Base-by-base conservation (phyloP, 2,888 invertebrate genomes). In the Hyposoter didymator region DNA sequence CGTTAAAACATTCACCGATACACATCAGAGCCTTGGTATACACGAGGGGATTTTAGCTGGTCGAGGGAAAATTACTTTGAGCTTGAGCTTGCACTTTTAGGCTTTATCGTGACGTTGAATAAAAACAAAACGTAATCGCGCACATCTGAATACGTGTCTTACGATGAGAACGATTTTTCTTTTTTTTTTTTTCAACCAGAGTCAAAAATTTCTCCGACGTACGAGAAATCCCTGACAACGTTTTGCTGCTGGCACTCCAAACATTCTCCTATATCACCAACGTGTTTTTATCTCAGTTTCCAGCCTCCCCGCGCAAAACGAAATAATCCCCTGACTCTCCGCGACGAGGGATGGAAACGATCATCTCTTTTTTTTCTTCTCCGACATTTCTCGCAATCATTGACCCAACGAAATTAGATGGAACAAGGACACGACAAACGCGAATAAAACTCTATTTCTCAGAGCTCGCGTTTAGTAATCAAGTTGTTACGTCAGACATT, bases 1-100 rank as follows among this genome's bases (percentile, higher is more conserved):
- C 82, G 75, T 76, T 85, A 85, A 85, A 85, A 83, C 76, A 85
- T 85, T 85, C 82, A 79, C 85, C 76, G 72, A 73, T 79, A 67
- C 72, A 72, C 32, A 75, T 64, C 75, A 28, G 70, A 55, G 64
- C 52, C 66, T 22, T 22, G 35, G 35, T n/a, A 59, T 59, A 43
- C 47, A 64, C 8, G 43, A 19, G 32, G 59, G 70, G 19, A 52
- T 74, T 84, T 62, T 70, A 62, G 47, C 69, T 49, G 49, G 45
- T 47, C 32, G 43, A 70, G 62, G 19, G n/a, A 62, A 62, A 74
- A 74, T 69, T 74, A 69, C 73, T 22, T 45, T 14, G 67, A n/a
- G 43, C 59, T 72, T 70, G 73, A 35, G 52, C 49, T 69, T 69
- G 64, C 49, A 72, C 45, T 66, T 32, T 52, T 82, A 28, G 17